Conservation (phyloP, 2,113 vertebrate genomes). For the Notechis scutatus region DNA sequence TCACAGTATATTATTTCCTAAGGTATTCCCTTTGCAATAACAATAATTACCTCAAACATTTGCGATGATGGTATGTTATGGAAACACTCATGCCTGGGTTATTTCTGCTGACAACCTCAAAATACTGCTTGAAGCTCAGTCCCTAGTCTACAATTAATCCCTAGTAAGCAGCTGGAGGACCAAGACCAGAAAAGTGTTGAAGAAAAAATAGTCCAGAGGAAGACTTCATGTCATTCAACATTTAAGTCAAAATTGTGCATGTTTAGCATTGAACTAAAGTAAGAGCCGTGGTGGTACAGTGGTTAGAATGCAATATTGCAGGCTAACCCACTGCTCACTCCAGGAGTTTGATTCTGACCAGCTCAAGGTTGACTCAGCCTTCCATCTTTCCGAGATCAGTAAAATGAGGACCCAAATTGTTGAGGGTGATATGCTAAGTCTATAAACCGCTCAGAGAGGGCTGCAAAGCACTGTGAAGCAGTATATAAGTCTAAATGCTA, state of each 20-base stretch:
- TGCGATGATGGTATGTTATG: slow-evolving; percentile 13
- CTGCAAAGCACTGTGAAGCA: no score
- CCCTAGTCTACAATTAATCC: background rate
- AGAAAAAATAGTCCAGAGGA: background rate
- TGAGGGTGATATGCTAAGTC: no score
- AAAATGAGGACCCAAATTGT: no score
- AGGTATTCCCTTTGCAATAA: slow-evolving; percentile 6
- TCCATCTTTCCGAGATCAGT: no score
- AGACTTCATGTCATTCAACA: background rate
- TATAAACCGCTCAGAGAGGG: no score
- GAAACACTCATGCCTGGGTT: background rate
- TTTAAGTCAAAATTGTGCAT: background rate
- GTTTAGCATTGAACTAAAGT: background rate
- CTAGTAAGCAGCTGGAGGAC: background rate
- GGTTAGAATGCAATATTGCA: no score
- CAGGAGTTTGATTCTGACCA: no score
- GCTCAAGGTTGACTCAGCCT: no score
- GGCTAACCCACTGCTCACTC: no score
- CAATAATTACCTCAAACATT: background rate
- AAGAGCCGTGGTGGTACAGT: no score
- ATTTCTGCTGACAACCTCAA: slow-evolving; percentile 1
- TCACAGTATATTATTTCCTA: slow-evolving; percentile 13
- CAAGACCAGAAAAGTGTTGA: background rate
- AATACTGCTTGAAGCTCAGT: slow-evolving; percentile 5
- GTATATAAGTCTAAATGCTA: no score